Evolutionary conservation across 2,113 vertebrate genomes (phyloP).

Genomic region (Abramis brama): DNA sequence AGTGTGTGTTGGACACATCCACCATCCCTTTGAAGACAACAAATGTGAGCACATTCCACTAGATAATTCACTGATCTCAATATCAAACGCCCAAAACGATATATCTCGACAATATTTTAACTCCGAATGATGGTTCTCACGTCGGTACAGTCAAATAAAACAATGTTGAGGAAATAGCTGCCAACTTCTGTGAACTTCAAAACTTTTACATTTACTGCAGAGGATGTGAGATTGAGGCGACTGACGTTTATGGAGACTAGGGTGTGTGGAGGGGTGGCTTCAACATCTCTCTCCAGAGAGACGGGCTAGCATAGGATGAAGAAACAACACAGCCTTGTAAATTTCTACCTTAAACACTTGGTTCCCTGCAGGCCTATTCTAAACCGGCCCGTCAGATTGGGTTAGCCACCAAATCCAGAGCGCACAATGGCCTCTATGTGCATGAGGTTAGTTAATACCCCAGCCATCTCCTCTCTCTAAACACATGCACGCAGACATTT

Average conservation of each 20-base stretch:
- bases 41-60: constrained; percentile 38
- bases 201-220: constrained; percentile 12
- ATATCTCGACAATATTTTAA: constrained; percentile 9
- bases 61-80: background rate
- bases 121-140: background rate
- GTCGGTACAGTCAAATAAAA: background rate
- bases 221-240: constrained; percentile 11
- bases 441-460: constrained; percentile 15
- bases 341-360: constrained; percentile 70
- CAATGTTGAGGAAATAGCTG: constrained; percentile 16
- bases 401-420: constrained; percentile 60
- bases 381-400: constrained; percentile 66
- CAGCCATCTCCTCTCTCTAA: constrained; percentile 14
- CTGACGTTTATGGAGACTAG: constrained; percentile 45
- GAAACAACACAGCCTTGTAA: constrained; percentile 68
- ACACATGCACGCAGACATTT: background rate
- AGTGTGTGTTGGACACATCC: background rate
- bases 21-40: constrained; percentile 25
- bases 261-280: background rate
- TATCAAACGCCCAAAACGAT: background rate
- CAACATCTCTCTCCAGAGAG: constrained; percentile 18
- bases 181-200: constrained; percentile 28
- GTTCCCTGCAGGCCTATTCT: constrained; percentile 66
- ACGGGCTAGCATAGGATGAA: constrained; percentile 38
- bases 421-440: constrained; percentile 65